Evolutionary conservation across 2,888 invertebrate genomes (phyloP), one percentile per base, ranked within the genome.

Genomic region (Tachystola acroxantha): DNA sequence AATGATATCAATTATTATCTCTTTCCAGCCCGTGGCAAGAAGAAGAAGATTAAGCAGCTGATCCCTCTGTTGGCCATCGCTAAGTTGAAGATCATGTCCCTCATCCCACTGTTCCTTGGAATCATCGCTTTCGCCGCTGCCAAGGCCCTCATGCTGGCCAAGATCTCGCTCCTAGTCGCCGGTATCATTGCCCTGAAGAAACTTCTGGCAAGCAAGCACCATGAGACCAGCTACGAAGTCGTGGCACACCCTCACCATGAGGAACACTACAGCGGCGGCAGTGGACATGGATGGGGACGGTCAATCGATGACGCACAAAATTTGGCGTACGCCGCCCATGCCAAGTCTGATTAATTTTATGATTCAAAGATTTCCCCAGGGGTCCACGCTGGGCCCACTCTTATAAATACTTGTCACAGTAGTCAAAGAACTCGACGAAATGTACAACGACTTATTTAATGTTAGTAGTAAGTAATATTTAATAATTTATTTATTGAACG

Each of bases 71-170:
- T 95, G 51, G 88, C 94, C 55, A 86, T 95, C 43, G 88, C 95
- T 61, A 93, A 94, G 69, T 75, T 95, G 64, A 95, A 95, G 88
- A 92, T 86, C 51, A 92, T 92, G 43, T 91, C 93, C 13, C 88
- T 95, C 44, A 91, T 94, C 53, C 95, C 94, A 16, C 81, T 95
- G 48, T 91, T 92, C 59, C 89, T 95, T 37, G 95, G 69, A 32
- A 82, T 86, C 63, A 90, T 95, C 51, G 95, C 94, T 13, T 88
- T 95, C 37, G 88, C 94, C 34, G 94, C 95, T n/a, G 92, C 95
- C 81, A 95, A 96, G 84, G 95, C 95, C 26, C 88, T 96, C 40
- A 84, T 95, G 44, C 89, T 95, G 53, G 94, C 94, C 67, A 96
- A 96, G 88, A 89, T 95, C 56, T 91, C 95, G 0, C 89, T 96